Evolutionary conservation across 1,140 invertebrate species (phyloP).

Genomic region (Archivesica marissinica): DNA sequence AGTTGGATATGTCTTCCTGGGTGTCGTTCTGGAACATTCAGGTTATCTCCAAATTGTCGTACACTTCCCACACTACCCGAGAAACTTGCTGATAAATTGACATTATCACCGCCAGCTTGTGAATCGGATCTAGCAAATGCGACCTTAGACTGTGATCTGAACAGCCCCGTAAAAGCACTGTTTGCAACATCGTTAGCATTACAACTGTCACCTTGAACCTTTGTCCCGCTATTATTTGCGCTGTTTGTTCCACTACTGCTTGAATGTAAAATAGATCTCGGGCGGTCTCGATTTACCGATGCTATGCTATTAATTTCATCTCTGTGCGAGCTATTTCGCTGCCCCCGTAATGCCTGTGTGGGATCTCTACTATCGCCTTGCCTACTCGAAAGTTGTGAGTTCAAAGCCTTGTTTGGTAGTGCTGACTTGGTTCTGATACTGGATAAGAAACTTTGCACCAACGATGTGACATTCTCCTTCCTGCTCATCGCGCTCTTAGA

Average conservation of each 20-base stretch:
- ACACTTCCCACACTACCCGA: background rate
- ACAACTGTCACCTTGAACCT: background rate
- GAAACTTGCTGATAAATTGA: slow-evolving; percentile 20
- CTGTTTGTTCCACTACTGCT: slow-evolving; percentile 16
- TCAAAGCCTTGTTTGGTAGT: background rate
- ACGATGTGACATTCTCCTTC: background rate
- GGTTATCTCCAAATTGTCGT: slow-evolving; percentile 4
- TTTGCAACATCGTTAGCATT: background rate
- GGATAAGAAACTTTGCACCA: background rate
- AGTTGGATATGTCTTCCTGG: no score
- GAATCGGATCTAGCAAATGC: slow-evolving; percentile 41
- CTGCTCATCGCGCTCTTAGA: slow-evolving; percentile 17
- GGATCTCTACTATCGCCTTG: background rate
- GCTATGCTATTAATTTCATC: slow-evolving; percentile 24
- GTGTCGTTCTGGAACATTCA: slow-evolving; percentile 7
- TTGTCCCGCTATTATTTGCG: no score
- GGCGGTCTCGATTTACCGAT: background rate
- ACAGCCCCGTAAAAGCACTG: background rate
- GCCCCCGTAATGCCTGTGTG: background rate
- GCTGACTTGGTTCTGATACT: background rate
- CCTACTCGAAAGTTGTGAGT: background rate
- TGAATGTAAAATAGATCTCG: background rate
- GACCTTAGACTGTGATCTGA: slow-evolving; percentile 5
- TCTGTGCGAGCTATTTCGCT: background rate
- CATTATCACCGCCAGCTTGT: background rate